Evolutionary conservation across 2,888 invertebrate genomes (phyloP).

Genomic region (Parnassius mnemosyne): DNA sequence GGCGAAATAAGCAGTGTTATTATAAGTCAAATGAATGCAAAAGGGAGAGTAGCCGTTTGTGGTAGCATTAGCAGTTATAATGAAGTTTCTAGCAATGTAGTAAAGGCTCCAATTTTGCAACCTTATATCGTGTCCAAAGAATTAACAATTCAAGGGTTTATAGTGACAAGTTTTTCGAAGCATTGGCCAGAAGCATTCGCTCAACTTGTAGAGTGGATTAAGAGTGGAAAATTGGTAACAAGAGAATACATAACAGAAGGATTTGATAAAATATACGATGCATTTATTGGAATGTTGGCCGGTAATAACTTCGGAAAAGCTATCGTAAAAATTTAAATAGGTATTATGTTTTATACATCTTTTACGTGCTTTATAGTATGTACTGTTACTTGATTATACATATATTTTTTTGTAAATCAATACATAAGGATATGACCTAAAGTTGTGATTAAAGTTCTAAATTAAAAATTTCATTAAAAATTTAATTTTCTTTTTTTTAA

Average conservation of each 20-base stretch:
- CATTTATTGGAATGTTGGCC: conserved; percentile 78
- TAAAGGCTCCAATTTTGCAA: conserved; percentile 25
- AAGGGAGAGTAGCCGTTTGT: conserved; percentile 48
- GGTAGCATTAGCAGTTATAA: conserved; percentile 63
- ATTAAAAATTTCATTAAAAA: too few relatives aligned
- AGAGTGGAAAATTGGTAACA: conserved; percentile 81
- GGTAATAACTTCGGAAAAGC: conserved; percentile 83
- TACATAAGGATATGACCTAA: too few relatives aligned
- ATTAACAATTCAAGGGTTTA: conserved; percentile 80
- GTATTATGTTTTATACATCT: neutral
- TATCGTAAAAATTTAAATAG: conserved; percentile 37
- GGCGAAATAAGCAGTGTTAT: conserved; percentile 80
- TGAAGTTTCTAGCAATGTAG: conserved; percentile 29
- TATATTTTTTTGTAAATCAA: too few relatives aligned
- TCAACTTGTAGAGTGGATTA: conserved; percentile 77
- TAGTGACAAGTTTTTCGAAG: conserved; percentile 61
- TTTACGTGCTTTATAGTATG: too few relatives aligned
- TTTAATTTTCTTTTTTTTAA: too few relatives aligned
- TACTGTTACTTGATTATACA: too few relatives aligned
- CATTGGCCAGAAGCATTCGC: conserved; percentile 76
- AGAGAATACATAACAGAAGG: conserved; percentile 83
- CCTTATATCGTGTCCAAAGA: conserved; percentile 69
- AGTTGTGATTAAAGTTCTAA: too few relatives aligned
- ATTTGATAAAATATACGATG: conserved; percentile 83
- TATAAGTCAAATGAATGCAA: conserved; percentile 78